phyloP scores from a whole-genome alignment of 2,113 vertebrate species.

The Neogale vison region DNA sequence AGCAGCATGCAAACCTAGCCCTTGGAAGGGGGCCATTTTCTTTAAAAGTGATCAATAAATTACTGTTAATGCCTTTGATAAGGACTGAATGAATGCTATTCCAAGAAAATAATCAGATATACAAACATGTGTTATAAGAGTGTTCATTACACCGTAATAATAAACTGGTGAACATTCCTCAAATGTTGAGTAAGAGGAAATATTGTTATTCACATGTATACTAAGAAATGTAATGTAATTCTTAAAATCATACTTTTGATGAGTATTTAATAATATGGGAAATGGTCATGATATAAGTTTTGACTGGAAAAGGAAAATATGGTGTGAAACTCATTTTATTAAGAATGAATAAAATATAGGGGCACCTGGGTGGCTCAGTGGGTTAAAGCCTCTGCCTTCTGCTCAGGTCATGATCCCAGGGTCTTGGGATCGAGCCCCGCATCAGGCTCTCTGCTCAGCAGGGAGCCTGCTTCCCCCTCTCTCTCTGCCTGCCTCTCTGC shows the following conservation, averaged over 20 bases:
- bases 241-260: constrained; percentile 47
- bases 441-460: no score
- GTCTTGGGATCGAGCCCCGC: no score
- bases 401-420: no score
- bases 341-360: constrained; percentile 38
- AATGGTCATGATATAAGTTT: neutral
- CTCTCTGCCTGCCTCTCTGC: no score
- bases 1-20: constrained; percentile 22
- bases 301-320: neutral
- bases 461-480: no score
- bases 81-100: constrained; percentile 24
- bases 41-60: constrained; percentile 54
- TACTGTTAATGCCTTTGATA: constrained; percentile 38
- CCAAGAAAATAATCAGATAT: constrained; percentile 44
- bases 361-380: no score
- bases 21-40: constrained; percentile 23
- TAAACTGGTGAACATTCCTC: constrained; percentile 44
- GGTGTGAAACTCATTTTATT: neutral
- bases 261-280: constrained; percentile 1
- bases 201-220: neutral
- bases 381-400: no score
- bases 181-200: constrained; percentile 13
- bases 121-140: neutral
- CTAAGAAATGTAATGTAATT: neutral
- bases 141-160: constrained; percentile 1